These are phyloP conservation scores for Heterodera filipjevi DNA, from an alignment of 2,888 invertebrate genomes.

Conservation along the genomic window DNA sequence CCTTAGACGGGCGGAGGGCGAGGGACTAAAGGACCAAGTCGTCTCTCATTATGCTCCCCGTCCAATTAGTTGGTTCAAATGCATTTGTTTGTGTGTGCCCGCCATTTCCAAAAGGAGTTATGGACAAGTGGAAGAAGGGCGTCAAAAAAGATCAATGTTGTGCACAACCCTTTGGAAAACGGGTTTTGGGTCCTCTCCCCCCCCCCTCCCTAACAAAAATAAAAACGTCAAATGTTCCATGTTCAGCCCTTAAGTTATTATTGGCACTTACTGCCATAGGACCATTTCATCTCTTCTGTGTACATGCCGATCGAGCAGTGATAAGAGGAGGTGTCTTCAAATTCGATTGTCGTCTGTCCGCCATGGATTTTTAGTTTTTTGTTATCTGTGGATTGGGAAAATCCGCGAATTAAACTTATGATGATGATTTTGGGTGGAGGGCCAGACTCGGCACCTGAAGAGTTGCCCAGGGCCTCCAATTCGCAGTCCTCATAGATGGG, in stretches of 20 bases:
- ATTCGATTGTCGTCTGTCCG: slow-evolving; percentile 55
- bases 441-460: too few relatives aligned
- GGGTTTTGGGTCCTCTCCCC: neutral
- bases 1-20: neutral
- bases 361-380: slow-evolving; percentile 55
- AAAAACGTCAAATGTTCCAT: neutral
- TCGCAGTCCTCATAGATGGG: slow-evolving; percentile 60
- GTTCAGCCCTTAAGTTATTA: neutral
- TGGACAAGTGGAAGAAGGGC: neutral
- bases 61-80: slow-evolving; percentile 8
- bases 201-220: neutral
- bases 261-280: slow-evolving; percentile 5
- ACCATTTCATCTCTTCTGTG: slow-evolving; percentile 65
- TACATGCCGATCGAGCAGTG: slow-evolving; percentile 64
- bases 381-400: slow-evolving; percentile 46
- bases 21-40: neutral
- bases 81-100: neutral
- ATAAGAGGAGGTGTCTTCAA: slow-evolving; percentile 62
- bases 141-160: neutral
- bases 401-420: neutral
- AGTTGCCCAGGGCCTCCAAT: slow-evolving; percentile 54
- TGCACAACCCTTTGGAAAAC: neutral
- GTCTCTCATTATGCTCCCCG: neutral
- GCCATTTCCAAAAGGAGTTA: neutral
- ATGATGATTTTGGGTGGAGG: too few relatives aligned